phyloP scores from a whole-genome alignment of 92 coral and sea anemone genomes.

The Epizoanthus scotinus region DNA sequence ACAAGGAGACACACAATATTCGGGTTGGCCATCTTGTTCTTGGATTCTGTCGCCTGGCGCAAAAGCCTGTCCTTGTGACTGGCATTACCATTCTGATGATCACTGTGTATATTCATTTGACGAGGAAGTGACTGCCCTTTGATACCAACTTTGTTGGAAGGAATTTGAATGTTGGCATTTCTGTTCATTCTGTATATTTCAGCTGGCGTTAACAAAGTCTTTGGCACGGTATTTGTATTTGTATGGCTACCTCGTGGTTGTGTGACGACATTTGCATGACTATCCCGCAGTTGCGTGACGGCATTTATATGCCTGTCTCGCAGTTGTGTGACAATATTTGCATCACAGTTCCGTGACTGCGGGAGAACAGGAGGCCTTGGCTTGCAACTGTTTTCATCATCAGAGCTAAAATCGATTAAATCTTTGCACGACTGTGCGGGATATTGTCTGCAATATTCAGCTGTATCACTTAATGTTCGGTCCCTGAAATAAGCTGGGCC shows the following conservation, averaged over 20 bases:
- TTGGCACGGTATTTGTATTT: neutral
- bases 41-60: neutral
- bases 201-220: slow-evolving; percentile 26
- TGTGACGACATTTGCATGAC: neutral
- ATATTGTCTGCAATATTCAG: neutral
- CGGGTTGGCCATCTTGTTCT: slow-evolving; percentile 22
- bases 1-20: slow-evolving; percentile 73
- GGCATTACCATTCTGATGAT: neutral
- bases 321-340: neutral
- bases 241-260: neutral
- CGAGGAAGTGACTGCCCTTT: slow-evolving; percentile 30
- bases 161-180: neutral
- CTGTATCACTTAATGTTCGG: slow-evolving; percentile 3
- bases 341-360: neutral
- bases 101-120: slow-evolving; percentile 16
- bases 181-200: slow-evolving; percentile 29
- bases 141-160: no score
- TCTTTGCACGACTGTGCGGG: neutral
- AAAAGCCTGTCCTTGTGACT: neutral
- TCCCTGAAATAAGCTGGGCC: slow-evolving; percentile 23
- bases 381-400: slow-evolving; percentile 13
- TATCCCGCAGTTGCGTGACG: neutral
- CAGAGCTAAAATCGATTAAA: slow-evolving; percentile 38
- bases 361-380: neutral
- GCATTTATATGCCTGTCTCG: neutral